These are phyloP conservation scores for Eumerus sabulonum DNA, from an alignment of 2,888 invertebrate species.

Conservation along the genomic window DNA sequence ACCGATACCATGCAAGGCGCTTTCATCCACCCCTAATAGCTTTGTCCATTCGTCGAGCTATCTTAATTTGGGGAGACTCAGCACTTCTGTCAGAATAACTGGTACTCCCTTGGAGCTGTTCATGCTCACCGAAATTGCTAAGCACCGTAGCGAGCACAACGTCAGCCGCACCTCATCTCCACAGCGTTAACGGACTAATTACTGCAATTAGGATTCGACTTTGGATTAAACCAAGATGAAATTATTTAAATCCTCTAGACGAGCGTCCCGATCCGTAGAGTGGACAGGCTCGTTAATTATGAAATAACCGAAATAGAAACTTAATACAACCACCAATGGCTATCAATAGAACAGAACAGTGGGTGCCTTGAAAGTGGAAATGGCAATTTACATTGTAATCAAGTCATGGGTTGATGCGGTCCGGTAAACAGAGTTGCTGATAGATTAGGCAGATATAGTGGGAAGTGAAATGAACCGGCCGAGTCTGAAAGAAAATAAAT, in stretches of 20 bases:
- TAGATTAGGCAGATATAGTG: conserved; percentile 10
- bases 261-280: conserved; percentile 15
- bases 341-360: conserved; percentile 24
- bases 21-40: background rate
- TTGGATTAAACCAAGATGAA: conserved; percentile 58
- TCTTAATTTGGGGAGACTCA: conserved; percentile 28
- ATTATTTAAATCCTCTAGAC: conserved; percentile 54
- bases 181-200: conserved; percentile 46
- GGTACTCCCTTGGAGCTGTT: background rate
- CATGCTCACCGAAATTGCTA: background rate
- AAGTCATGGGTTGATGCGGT: conserved; percentile 10
- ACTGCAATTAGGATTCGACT: conserved; percentile 58
- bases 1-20: conserved; percentile 12
- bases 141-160: conserved; percentile 17
- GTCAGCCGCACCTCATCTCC: conserved; percentile 41
- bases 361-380: conserved; percentile 5
- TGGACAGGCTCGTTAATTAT: conserved; percentile 52
- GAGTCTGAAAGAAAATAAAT: conserved; percentile 33
- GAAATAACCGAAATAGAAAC: conserved; percentile 57
- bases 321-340: conserved; percentile 32
- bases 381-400: conserved; percentile 1
- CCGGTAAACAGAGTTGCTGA: conserved; percentile 21
- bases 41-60: conserved; percentile 31
- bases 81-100: too few relatives aligned
- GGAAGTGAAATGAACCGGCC: background rate